Conservation (phyloP, 2,113 vertebrate genomes). For the Uropsilus gracilis region DNA sequence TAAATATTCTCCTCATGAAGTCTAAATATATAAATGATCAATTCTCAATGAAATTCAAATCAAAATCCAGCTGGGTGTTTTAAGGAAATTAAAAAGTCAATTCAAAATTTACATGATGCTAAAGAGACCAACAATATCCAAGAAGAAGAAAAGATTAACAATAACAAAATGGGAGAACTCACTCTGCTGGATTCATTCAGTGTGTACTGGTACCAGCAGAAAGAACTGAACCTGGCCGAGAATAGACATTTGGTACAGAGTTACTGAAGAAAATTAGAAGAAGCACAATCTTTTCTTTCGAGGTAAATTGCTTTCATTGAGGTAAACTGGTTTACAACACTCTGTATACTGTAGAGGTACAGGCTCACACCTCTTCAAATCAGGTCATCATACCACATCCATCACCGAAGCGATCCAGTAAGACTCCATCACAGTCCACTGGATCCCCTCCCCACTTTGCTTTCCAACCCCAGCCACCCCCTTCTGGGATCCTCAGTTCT, state of each 20-base stretch:
- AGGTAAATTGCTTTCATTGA: no score
- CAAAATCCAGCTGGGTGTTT: not conserved
- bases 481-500: no score
- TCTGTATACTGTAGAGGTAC: no score
- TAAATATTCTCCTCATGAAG: not conserved
- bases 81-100: not conserved
- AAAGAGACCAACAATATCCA: not conserved
- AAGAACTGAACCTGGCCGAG: not conserved
- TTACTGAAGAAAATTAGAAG: not conserved
- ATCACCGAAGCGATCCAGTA: no score
- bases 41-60: not conserved
- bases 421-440: no score
- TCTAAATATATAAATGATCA: not conserved
- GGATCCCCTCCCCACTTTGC: no score
- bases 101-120: not conserved
- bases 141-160: not conserved
- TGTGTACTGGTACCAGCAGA: not conserved
- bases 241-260: not conserved
- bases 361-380: no score
- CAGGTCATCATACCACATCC: no score
- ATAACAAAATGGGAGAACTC: not conserved
- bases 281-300: not conserved
- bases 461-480: no score
- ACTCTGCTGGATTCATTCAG: not conserved
- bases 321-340: no score